Evolutionary conservation across 35 echinoderm and acorn worm species (phyloP), one percentile per base, ranked within the genome.

Genomic region (Ophiothrix spiculata): DNA sequence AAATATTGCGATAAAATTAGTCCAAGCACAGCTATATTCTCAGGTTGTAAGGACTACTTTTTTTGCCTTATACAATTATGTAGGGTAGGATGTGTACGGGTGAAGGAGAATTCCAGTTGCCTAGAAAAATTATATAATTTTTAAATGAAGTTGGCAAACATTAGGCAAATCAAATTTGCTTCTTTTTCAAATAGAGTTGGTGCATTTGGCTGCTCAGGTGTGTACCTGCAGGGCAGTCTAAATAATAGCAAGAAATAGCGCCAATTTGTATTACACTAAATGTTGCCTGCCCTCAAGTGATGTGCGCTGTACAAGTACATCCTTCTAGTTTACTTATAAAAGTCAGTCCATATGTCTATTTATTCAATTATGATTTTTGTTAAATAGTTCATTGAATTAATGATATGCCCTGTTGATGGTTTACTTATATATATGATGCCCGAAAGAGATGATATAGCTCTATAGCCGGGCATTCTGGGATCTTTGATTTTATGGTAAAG

Each of bases 121-220:
- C n/a, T n/a, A n/a, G n/a, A n/a, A n/a, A n/a, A n/a, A n/a, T n/a
- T 11, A 69, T 69, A 69, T 69, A 69, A 69, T 69, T 69, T 69
- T 69, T 69, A 15, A 25, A 69, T 69, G 60, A 69, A 25, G 60
- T 25, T 69, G 60, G 60, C 60, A 69, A 69, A 69, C 60, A 69
- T 69, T 1, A 69, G 23, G 60, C 3, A 69, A 69, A 69, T 69
- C 25, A 69, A 69, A 69, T 69, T 69, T 69, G 60, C 25, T 2
- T 69, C 60, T 69, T 25, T 69, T 25, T 15, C 60, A 4, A 25
- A 28, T 25, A 25, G 42, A 49, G 42, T 49, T 49, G 42, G 19
- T 49, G 19, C 19, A 28, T 69, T 15, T 15, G 6, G 3, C 16
- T 69, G 60, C 60, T 69, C 60, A 69, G 60, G 60, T 69, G 60